Percentiles rank a stretch among this genome's conserved stretches.
phyloP scores from a whole-genome alignment of 2,797 vertebrate species.

The Sebastes oblongus region DNA sequence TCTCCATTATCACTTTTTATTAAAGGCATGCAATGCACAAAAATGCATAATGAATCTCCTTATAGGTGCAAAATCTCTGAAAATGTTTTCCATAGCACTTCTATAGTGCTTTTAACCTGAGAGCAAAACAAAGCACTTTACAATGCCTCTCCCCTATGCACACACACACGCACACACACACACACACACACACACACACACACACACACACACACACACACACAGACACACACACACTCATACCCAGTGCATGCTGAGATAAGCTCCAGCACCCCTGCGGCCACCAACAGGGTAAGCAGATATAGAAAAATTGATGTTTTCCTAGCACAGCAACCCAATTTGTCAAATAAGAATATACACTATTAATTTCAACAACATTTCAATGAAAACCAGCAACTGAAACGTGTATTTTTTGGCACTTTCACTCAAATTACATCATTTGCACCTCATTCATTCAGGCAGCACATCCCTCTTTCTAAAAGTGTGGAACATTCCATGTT shows the following conservation, averaged over 20 bases:
- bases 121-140: conserved; percentile 41
- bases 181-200: conserved; percentile 16
- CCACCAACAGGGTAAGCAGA: background rate
- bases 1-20: background rate
- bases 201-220: conserved; percentile 7
- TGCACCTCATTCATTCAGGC: conserved; percentile 35
- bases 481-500: conserved; percentile 58
- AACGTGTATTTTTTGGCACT: conserved; percentile 28
- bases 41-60: background rate
- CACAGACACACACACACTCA: conserved; percentile 14
- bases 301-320: conserved; percentile 6
- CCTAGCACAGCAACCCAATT: background rate
- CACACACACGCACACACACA: conserved; percentile 16
- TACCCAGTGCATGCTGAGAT: conserved; percentile 9
- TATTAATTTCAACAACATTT: conserved; percentile 33
- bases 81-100: background rate
- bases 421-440: conserved; percentile 61
- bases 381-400: background rate
- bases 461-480: conserved; percentile 39
- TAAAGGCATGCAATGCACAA: background rate
- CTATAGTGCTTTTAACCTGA: conserved; percentile 26
- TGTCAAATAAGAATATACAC: conserved; percentile 16
- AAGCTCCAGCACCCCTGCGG: background rate
- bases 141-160: conserved; percentile 6
- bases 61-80: background rate